phyloP scores from a whole-genome alignment of 2,888 invertebrate genomes.

The Perdita meconis region DNA sequence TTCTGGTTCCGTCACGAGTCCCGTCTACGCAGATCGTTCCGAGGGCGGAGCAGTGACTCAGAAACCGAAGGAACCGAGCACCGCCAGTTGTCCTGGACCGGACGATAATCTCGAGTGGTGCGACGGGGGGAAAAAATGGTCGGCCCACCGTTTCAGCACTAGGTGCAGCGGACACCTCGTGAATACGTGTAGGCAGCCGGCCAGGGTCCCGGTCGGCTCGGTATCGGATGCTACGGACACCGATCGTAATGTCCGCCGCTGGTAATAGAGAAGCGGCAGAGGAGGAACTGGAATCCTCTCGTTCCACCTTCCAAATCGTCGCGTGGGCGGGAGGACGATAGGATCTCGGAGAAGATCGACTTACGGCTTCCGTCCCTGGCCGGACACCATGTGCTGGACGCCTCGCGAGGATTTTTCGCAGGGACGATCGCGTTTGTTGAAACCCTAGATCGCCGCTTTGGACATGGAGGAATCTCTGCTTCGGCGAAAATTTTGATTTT shows the following conservation, averaged over 20 bases:
- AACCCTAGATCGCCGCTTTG: constrained; percentile 35
- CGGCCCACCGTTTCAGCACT: constrained; percentile 64
- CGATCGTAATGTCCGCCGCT: constrained; percentile 65
- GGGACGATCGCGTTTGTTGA: constrained; percentile 11
- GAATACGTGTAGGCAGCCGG: constrained; percentile 61
- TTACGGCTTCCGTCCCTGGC: constrained; percentile 69
- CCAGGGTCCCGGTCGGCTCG: constrained; percentile 51
- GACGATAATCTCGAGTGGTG: constrained; percentile 66
- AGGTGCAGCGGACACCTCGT: constrained; percentile 41
- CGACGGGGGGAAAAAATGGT: constrained; percentile 57
- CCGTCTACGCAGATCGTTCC: constrained; percentile 41
- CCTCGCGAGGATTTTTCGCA: neutral
- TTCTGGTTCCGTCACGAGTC: constrained; percentile 35
- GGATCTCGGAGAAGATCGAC: constrained; percentile 66
- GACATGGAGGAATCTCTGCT: neutral
- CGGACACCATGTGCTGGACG: constrained; percentile 40
- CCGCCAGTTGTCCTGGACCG: constrained; percentile 45
- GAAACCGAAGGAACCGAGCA: constrained; percentile 51
- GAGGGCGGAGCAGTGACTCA: constrained; percentile 67
- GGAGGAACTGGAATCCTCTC: constrained; percentile 47
- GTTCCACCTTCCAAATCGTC: constrained; percentile 55
- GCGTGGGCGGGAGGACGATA: constrained; percentile 68
- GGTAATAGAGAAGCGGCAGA: constrained; percentile 56
- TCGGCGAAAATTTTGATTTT: no score
- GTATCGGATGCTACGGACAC: constrained; percentile 67